phyloP scores from a whole-genome alignment of 2,888 invertebrate genomes.

The Folsomia candida region DNA sequence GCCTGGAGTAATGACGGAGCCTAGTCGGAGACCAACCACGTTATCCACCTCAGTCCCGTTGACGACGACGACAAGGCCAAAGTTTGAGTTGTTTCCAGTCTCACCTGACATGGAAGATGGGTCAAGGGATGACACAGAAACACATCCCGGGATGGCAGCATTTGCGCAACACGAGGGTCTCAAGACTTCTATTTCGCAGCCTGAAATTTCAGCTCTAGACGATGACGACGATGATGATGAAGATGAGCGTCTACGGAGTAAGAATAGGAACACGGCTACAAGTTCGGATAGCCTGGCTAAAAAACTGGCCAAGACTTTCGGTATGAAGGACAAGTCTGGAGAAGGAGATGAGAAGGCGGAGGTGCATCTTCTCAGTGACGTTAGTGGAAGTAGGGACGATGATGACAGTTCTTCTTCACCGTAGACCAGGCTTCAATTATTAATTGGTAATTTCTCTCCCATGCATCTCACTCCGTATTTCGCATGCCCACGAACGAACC shows the following conservation, averaged over 20 bases:
- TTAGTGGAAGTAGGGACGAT: slow-evolving; percentile 32
- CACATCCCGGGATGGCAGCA: slow-evolving; percentile 4
- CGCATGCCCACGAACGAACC: too few species aligned
- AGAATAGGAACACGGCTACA: slow-evolving; percentile 20
- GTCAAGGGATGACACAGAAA: neutral
- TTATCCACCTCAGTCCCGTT: neutral
- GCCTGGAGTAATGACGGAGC: neutral
- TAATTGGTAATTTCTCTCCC: too few species aligned
- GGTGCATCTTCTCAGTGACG: slow-evolving; percentile 42
- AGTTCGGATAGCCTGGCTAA: slow-evolving; percentile 31
- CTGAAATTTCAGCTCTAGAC: neutral
- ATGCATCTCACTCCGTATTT: too few species aligned
- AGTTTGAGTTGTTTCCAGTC: slow-evolving; percentile 9
- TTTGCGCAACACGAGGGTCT: too few species aligned
- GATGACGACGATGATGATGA: slow-evolving; percentile 28
- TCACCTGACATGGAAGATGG: neutral
- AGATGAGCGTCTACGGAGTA: slow-evolving; percentile 37
- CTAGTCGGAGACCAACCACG: neutral
- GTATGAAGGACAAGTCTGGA: slow-evolving; percentile 37
- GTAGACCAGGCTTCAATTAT: too few species aligned
- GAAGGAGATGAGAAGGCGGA: slow-evolving; percentile 34
- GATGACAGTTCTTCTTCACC: slow-evolving; percentile 21
- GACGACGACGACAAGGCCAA: neutral
- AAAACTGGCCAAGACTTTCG: slow-evolving; percentile 46
- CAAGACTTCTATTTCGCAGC: too few species aligned